Base-by-base conservation (phyloP, 64 coral and sea anemone genomes). In the Stylophora pistillata region DNA sequence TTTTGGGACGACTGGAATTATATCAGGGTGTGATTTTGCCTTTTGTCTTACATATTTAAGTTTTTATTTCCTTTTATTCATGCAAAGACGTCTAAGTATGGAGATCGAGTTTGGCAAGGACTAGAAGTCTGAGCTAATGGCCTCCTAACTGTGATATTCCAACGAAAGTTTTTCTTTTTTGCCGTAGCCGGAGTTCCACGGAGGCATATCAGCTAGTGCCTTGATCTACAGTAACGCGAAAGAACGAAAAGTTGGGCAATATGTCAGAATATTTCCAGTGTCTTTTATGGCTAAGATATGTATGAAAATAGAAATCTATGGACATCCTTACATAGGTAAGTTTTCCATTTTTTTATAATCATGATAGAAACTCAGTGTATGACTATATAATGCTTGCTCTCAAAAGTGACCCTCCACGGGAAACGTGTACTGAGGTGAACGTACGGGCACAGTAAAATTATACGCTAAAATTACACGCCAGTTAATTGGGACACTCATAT, bases 1-100 rank as follows among this genome's bases (percentile, higher is more conserved):
- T 82, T 13, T 32, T 82, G 58, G 79, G 79, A 82, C 47, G 20
- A 58, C 10, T 82, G 79, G 79, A 82, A 82, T 64, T 64, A 37
- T 14, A 65, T 82, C 5, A 81, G 65, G 79, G 79, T 82, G 21
- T 25, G 23, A 9, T 68, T 68, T 68, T 68, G 26, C 26, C 11
- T 1, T 68, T 3, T 12, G 23, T 0, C 23, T n/a, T n/a, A n/a
- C 13, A 2, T 60, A 9, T 12, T 60, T 60, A 12, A 60, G 17
- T 60, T 60, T 60, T 12, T 2, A 7, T 60, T 60, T 15, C 13
- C 13, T 60, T 60, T 12, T 25, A 7, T 25, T 25, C 58, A 0
- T 61, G 21, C 4, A 68, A 66, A 25, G 23, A 26, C 1, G 20
- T 6, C 21, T 17, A 64, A 64, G 0, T 23, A 9, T 64, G 14